Conservation (phyloP, 2,888 invertebrate genomes). For the Nemoura dubitans region DNA sequence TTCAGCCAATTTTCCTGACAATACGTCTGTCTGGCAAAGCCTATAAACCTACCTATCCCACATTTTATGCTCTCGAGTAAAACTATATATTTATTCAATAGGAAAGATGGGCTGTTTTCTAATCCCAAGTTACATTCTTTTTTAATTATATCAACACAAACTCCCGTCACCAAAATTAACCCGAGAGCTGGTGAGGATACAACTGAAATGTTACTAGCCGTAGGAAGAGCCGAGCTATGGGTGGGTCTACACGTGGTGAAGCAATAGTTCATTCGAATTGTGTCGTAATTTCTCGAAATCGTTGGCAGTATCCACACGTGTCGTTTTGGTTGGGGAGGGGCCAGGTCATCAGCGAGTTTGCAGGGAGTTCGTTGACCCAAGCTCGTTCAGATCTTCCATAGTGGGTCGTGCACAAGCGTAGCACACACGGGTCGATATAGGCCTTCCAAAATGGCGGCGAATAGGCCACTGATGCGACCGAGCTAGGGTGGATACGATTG, state of each 20-base stretch:
- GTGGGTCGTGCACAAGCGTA: neutral
- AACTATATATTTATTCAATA: too few relatives aligned
- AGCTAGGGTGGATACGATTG: neutral
- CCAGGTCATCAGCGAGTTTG: slow-evolving; percentile 31
- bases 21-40: too few relatives aligned
- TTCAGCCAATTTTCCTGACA: too few relatives aligned
- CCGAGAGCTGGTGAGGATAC: neutral
- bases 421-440: neutral
- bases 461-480: neutral
- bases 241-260: neutral
- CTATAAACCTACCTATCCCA: too few relatives aligned
- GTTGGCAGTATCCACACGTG: slow-evolving; percentile 22
- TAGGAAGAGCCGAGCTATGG: neutral
- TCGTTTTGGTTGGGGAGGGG: slow-evolving; percentile 29
- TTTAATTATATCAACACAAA: neutral
- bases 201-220: neutral
- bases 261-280: slow-evolving; percentile 7
- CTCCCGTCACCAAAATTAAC: neutral
- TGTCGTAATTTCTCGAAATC: neutral
- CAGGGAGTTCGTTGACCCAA: slow-evolving; percentile 23
- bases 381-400: slow-evolving; percentile 1
- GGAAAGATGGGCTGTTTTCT: too few relatives aligned
- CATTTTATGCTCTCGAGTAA: too few relatives aligned
- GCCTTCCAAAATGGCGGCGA: neutral
- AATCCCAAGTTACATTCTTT: too few relatives aligned